These are phyloP conservation scores for Agonopterix heracliana DNA, from an alignment of 2,888 invertebrate genomes.

Conservation along the genomic window DNA sequence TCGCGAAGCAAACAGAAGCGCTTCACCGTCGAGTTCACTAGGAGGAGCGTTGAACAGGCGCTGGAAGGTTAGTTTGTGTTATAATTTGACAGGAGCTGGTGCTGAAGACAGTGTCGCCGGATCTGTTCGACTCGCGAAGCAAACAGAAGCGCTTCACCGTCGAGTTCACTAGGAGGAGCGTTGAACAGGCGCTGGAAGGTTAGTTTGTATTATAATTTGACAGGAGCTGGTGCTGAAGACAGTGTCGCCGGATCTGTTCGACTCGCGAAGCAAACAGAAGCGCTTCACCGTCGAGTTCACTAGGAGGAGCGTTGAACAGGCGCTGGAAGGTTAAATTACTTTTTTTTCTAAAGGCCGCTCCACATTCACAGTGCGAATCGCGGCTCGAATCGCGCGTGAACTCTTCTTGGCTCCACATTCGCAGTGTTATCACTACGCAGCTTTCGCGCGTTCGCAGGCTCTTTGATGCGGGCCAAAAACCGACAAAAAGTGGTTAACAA, in stretches of 20 bases:
- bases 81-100: conserved; percentile 46
- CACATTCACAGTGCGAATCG: too few relatives aligned
- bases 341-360: too few relatives aligned
- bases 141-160: conserved; percentile 57
- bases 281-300: conserved; percentile 75
- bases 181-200: conserved; percentile 72
- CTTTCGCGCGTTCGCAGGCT: too few relatives aligned
- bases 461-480: too few relatives aligned
- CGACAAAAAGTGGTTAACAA: too few relatives aligned
- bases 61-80: conserved; percentile 43
- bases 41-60: conserved; percentile 78
- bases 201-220: too few relatives aligned
- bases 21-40: conserved; percentile 76
- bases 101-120: conserved; percentile 58
- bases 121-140: conserved; percentile 49
- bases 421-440: too few relatives aligned
- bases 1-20: conserved; percentile 48
- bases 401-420: too few relatives aligned
- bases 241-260: conserved; percentile 61
- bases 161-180: conserved; percentile 80
- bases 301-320: conserved; percentile 78
- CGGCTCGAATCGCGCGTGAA: too few relatives aligned
- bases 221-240: conserved; percentile 61
- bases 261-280: conserved; percentile 44
- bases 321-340: too few relatives aligned